A percentile compares a stretch with the other conserved stretches of the same genome.
Conservation (phyloP, 1,140 invertebrate genomes). For the Stenopsyche tienmushanensis region DNA sequence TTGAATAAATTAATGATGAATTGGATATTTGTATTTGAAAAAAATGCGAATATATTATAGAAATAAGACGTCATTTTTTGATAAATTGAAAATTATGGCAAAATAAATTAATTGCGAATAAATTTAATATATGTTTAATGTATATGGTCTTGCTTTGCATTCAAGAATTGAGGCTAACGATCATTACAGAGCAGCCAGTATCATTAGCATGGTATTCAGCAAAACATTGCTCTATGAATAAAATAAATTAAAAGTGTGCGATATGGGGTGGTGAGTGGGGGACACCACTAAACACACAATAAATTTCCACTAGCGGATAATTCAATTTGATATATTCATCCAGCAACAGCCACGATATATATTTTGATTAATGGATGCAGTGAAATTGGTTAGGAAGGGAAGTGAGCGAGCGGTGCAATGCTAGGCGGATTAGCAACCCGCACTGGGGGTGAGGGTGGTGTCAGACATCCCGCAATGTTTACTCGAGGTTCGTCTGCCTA, state of each 20-base stretch:
- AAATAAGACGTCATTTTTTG: too few relatives aligned
- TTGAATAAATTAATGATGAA: too few relatives aligned
- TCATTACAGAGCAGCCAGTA: background rate
- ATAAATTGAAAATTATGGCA: too few relatives aligned
- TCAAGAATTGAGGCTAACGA: background rate
- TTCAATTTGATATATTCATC: constrained; percentile 38
- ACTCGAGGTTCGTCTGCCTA: constrained; percentile 28
- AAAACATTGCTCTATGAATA: background rate
- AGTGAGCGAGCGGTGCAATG: background rate
- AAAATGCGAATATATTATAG: too few relatives aligned
- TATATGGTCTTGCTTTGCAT: too few relatives aligned
- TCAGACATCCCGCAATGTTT: constrained; percentile 27
- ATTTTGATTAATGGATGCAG: constrained; percentile 32
- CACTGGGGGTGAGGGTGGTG: constrained; percentile 10
- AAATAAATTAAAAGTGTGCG: background rate
- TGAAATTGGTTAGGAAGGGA: constrained; percentile 18
- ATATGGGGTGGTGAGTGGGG: background rate
- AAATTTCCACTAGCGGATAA: constrained; percentile 36
- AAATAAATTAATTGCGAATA: too few relatives aligned
- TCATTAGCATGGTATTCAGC: background rate
- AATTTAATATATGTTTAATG: too few relatives aligned
- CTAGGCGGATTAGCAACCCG: background rate
- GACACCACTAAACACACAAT: constrained; percentile 27
- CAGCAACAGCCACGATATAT: background rate
- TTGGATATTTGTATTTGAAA: too few relatives aligned